Base-by-base conservation (phyloP, 2,797 vertebrate species). In the Dendrocincla fuliginosa region DNA sequence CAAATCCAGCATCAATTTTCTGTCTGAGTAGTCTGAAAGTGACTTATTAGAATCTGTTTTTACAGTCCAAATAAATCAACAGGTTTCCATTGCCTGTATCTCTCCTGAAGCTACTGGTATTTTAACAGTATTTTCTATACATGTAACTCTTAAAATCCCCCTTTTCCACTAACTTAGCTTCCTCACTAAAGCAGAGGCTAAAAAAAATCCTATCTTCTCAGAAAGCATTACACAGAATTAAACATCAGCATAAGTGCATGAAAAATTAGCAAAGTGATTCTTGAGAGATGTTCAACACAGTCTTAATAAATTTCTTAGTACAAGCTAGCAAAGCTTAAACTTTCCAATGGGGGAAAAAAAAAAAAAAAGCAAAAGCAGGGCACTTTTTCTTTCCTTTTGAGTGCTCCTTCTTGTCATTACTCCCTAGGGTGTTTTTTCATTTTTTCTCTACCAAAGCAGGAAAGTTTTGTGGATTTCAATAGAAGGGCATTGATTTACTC, bases 341-440 rank as follows among this genome's bases (percentile, higher is more conserved):
- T 16, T 41, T 41, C 41, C 41, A 41, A 14, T 41, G 41, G 15
- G 41, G 41, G 41, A 16, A 16, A 16, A 25, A 23, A 17, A 60
- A 64, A 49, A 47, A n/a, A 24, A 6, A 47, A n/a, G 46, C 46
- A 33, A 39, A 16, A 7, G 0, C 0, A 2, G 5, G 11, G 3
- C 7, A 47, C 12, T 30, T 76, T 84, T 89, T 33, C n/a, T 68
- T 79, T 50, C n/a, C 4, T 84, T 78, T 68, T 65, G 13, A 56
- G 5, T 56, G 10, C 18, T 84, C 92, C 80, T 87, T 33, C 7
- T 9, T 41, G 13, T 30, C 30, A 59, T 57, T 57, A 11, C 5
- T 73, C 16, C 25, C 68, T 33, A 24, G 20, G 35, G 35, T 60
- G 27, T 11, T 76, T 77, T 60, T 22, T 69, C 28, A 24, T 68